Percentiles rank a stretch among this genome's conserved stretches.
Evolutionary conservation across 2,888 invertebrate genomes (phyloP).

Genomic region (Osedax fenrisi): DNA sequence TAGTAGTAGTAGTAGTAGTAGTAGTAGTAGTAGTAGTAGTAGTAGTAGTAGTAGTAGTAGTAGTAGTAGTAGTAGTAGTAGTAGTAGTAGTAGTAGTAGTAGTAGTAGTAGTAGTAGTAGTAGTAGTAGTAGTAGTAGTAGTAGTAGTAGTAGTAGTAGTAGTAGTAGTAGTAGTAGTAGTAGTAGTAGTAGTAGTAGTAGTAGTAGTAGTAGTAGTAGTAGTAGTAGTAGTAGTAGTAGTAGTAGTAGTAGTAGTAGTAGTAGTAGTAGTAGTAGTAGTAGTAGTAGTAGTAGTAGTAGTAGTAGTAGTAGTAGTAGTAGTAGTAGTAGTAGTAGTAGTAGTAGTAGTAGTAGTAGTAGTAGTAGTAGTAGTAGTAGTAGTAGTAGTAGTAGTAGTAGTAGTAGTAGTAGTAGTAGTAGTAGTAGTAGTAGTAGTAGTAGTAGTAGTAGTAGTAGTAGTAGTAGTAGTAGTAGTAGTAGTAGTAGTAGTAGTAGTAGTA

Average conservation of each 20-base stretch:
- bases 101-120: background rate
- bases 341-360: background rate
- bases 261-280: background rate
- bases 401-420: background rate
- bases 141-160: background rate
- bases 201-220: background rate
- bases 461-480: background rate
- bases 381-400: background rate
- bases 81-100: background rate
- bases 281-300: background rate
- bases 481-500: background rate
- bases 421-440: background rate
- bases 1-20: background rate
- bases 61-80: background rate
- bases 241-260: background rate
- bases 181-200: background rate
- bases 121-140: background rate
- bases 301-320: background rate
- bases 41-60: background rate
- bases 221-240: background rate
- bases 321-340: background rate
- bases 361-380: background rate
- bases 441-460: background rate
- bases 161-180: background rate
- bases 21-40: background rate